These are phyloP conservation scores for Ceratina japonica DNA, from an alignment of 1,140 invertebrate species.

Conservation along the genomic window DNA sequence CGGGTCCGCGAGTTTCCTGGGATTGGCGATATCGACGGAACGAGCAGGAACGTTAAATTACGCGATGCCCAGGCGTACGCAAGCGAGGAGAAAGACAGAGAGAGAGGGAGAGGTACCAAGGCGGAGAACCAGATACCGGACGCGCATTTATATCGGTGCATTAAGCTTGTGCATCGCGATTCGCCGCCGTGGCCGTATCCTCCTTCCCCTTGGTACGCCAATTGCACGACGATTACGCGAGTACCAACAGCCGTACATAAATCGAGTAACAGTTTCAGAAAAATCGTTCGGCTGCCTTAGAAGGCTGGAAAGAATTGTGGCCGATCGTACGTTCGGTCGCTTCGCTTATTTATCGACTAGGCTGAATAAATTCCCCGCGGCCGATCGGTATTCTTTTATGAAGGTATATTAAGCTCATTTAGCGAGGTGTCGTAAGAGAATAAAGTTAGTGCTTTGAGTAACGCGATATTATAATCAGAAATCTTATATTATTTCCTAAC, in stretches of 20 bases:
- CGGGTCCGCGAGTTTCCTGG: constrained; percentile 50
- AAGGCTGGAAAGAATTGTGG: constrained; percentile 39
- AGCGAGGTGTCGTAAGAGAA: no score
- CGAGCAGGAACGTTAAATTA: constrained; percentile 56
- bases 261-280: constrained; percentile 24
- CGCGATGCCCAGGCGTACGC: constrained; percentile 34
- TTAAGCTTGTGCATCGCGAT: constrained; percentile 56
- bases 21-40: constrained; percentile 52
- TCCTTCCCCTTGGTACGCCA: constrained; percentile 44
- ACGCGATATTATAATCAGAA: no score
- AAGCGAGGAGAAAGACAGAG: neutral
- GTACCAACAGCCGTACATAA: constrained; percentile 48
- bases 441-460: no score
- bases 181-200: constrained; percentile 22
- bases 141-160: constrained; percentile 67
- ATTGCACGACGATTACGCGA: constrained; percentile 56
- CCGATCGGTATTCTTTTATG: neutral
- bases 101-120: constrained; percentile 8
- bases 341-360: constrained; percentile 29
- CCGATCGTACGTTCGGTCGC: constrained; percentile 15
- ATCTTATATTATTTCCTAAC: no score
- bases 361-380: constrained; percentile 12
- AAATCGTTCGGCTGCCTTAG: constrained; percentile 32
- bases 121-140: constrained; percentile 60
- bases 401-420: constrained; percentile 12